Evolutionary conservation across 1,140 invertebrate genomes (phyloP).

Genomic region (Aradophagus sp.): DNA sequence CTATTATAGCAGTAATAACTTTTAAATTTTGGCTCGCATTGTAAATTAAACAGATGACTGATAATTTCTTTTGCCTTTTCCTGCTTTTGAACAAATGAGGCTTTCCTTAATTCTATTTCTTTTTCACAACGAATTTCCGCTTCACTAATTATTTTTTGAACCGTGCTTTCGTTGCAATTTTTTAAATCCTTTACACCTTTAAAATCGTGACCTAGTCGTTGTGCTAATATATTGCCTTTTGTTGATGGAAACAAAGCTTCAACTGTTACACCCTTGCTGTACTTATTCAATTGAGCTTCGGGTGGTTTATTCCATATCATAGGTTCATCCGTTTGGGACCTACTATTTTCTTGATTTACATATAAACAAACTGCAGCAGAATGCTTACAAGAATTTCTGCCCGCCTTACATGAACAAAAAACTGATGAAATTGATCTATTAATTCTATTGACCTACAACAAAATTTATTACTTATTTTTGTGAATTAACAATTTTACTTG

Average conservation of each 20-base stretch:
- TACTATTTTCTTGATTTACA: background rate
- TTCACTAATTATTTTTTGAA: background rate
- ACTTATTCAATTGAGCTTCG: slow-evolving; percentile 4
- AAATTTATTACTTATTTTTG: too few relatives aligned
- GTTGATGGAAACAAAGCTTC: slow-evolving; percentile 10
- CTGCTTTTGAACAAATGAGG: background rate
- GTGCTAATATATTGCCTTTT: slow-evolving; percentile 1
- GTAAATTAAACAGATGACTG: background rate
- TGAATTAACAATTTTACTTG: too few relatives aligned
- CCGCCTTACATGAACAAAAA: background rate
- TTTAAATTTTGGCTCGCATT: background rate
- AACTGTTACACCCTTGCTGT: slow-evolving; percentile 3
- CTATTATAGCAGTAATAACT: slow-evolving; percentile 4
- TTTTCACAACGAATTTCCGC: background rate
- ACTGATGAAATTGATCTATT: too few relatives aligned
- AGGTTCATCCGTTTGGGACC: background rate
- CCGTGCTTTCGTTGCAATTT: background rate
- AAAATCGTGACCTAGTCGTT: background rate
- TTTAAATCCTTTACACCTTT: background rate
- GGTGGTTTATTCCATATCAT: slow-evolving; percentile 4
- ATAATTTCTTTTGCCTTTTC: background rate
- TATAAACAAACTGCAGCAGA: background rate
- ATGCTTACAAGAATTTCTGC: background rate
- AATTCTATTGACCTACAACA: too few relatives aligned
- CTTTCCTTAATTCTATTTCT: background rate